Evolutionary conservation across 1,140 invertebrate species (phyloP).

Genomic region (Zaprionus vittiger): DNA sequence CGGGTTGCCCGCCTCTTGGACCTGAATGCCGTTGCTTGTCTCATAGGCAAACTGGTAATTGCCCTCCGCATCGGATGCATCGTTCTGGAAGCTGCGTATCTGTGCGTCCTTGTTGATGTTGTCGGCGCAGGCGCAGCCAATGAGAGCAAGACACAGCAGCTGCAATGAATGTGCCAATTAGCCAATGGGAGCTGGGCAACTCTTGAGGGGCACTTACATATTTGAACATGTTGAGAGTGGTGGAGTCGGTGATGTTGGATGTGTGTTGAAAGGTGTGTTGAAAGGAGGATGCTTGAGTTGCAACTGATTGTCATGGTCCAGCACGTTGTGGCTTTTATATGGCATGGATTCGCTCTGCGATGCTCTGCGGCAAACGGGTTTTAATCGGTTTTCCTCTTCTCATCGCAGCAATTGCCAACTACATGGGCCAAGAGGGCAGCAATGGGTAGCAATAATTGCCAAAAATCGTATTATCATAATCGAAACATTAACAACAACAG

Average conservation of each 20-base stretch:
- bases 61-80: constrained; percentile 76
- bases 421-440: constrained; percentile 40
- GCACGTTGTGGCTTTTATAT: constrained; percentile 73
- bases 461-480: constrained; percentile 75
- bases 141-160: constrained; percentile 70
- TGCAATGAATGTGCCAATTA: constrained; percentile 24
- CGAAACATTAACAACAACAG: constrained; percentile 59
- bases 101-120: constrained; percentile 83
- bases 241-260: constrained; percentile 5
- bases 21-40: constrained; percentile 79
- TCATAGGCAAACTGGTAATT: constrained; percentile 81
- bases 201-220: constrained; percentile 61
- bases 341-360: constrained; percentile 24
- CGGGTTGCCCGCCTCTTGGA: constrained; percentile 77
- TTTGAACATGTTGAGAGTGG: constrained; percentile 67
- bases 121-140: constrained; percentile 68
- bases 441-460: constrained; percentile 67
- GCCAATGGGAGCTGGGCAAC: neutral
- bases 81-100: constrained; percentile 79
- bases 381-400: constrained; percentile 35
- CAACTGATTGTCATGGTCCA: constrained; percentile 72
- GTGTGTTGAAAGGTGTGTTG: constrained; percentile 40
- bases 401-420: constrained; percentile 33
- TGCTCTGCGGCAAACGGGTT: constrained; percentile 58
- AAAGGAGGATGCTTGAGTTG: constrained; percentile 60